phyloP scores from a whole-genome alignment of 2,797 vertebrate species.

The Enteromius afrohamiltoni region DNA sequence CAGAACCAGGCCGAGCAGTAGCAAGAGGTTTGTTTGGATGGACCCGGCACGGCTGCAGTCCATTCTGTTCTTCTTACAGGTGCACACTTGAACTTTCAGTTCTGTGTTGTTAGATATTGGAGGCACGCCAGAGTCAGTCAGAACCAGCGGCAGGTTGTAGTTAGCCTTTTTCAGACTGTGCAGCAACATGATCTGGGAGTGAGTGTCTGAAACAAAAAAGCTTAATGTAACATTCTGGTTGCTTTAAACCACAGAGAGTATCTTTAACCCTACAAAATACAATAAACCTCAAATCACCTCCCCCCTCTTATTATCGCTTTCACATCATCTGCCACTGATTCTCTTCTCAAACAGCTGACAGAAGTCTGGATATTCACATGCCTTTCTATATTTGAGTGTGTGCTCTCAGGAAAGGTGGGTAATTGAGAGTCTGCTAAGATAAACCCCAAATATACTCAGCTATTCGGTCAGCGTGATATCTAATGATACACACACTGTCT shows the following conservation, averaged over 20 bases:
- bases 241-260: not conserved
- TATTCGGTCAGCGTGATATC: conserved; percentile 35
- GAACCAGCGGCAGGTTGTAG: conserved; percentile 93
- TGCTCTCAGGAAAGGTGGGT: not conserved
- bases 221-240: not conserved
- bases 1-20: conserved; percentile 73
- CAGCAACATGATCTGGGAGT: conserved; percentile 90
- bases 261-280: not conserved
- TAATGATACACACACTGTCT: conserved; percentile 23
- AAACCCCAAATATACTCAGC: conserved; percentile 27
- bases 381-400: conserved; percentile 14
- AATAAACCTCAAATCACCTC: conserved; percentile 8
- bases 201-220: conserved; percentile 82
- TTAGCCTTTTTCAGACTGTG: conserved; percentile 94
- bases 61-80: conserved; percentile 96
- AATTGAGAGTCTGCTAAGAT: conserved; percentile 10
- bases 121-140: conserved; percentile 93
- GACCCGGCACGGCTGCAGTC: conserved; percentile 86
- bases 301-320: conserved; percentile 2
- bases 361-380: conserved; percentile 18
- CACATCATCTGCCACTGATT: conserved; percentile 7
- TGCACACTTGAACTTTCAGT: conserved; percentile 94
- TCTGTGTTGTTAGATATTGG: conserved; percentile 93
- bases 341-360: conserved; percentile 23
- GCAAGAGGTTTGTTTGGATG: conserved; percentile 76